Evolutionary conservation across 2,797 vertebrate genomes (phyloP), one percentile per base, ranked within the genome.

Genomic region (Betta splendens): DNA sequence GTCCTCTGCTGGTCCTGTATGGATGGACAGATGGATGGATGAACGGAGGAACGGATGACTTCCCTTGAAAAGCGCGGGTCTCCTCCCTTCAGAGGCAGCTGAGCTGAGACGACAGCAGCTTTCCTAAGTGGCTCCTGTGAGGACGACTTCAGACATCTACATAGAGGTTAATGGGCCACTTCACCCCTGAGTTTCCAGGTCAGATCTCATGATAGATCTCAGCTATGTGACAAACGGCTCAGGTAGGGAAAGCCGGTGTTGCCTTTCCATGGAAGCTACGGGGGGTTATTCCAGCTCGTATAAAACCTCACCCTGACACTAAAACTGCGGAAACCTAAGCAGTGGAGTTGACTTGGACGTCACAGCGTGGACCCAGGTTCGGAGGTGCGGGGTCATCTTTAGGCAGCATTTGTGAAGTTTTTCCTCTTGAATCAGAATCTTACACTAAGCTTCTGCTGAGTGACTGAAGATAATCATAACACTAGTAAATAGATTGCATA

Each of bases 111-210:
- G 8, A 25, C 42, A 32, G 55, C 61, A 35, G 63, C 25, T 1
- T 9, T 3, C 49, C 46, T 74, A 72, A 80, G 80, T 75, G 83
- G 60, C 52, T 73, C 44, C 52, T 39, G 53, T 62, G 75, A 84
- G 44, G 67, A 67, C 60, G 48, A 20, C 25, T 17, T 3, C 47
- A 79, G 63, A 46, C 32, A 18, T 33, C 46, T 42, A 63, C 66
- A 61, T 43, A 3, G 65, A 49, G 83, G 78, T 83, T 77, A 85
- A 81, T 75, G 73, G 81, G 61, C 47, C 72, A 68, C 79, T 82
- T 87, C 72, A 80, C 76, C 62, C 49, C 13, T 33, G 44, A 75
- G 53, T 12, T 67, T 79, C 51, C 66, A 70, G 75, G 75, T 72
- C 64, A 75, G 50, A 46, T 72, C 68, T 55, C n/a, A 9, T 68